phyloP scores from a whole-genome alignment of 2,797 vertebrate genomes.

The Arctocebus calabarensis region DNA sequence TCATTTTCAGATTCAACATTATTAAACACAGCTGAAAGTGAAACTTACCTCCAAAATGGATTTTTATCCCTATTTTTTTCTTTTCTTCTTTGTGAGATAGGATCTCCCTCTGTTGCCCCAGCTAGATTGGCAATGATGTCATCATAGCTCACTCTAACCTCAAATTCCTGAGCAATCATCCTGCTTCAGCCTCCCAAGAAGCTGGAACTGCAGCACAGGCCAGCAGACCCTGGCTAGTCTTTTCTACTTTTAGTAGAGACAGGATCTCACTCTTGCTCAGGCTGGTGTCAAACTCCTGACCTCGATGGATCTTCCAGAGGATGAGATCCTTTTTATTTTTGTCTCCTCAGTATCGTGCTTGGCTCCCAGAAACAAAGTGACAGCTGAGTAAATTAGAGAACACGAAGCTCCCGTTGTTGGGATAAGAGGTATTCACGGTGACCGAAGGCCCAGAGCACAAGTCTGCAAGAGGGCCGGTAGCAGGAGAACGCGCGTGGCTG shows the following conservation, averaged over 20 bases:
- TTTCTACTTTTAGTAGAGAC: background rate
- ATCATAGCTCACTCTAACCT: background rate
- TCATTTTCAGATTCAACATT: background rate
- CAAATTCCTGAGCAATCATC: background rate
- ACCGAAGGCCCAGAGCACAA: accelerated
- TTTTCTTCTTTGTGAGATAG: background rate
- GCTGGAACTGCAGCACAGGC: background rate
- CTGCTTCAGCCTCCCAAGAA: background rate
- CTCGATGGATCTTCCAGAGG: background rate
- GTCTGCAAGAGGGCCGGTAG: background rate
- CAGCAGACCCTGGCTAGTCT: background rate
- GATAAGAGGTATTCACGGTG: accelerated
- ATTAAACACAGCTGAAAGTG: background rate
- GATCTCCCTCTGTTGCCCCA: background rate
- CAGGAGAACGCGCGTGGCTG: background rate
- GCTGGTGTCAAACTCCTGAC: background rate
- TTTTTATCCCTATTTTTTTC: background rate
- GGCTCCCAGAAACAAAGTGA: background rate
- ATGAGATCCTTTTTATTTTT: background rate
- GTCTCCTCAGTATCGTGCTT: background rate
- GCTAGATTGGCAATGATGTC: background rate
- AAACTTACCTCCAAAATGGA: background rate
- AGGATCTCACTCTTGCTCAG: background rate
- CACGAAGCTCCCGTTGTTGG: accelerated
- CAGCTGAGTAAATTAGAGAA: background rate